Base-by-base conservation (phyloP, 1,140 invertebrate genomes). In the Drosophila pruinosa region DNA sequence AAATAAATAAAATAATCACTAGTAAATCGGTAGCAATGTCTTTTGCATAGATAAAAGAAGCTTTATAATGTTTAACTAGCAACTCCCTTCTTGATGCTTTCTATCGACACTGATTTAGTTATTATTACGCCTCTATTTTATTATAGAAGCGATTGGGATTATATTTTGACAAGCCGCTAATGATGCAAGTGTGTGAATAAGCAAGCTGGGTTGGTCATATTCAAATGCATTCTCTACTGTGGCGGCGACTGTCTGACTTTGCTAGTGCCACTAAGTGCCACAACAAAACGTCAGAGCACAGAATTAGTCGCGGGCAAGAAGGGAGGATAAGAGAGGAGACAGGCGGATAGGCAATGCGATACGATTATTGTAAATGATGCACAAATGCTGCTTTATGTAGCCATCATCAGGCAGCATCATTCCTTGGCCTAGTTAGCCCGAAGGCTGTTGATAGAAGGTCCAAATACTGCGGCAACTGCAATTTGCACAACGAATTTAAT, bases 311-410 rank as follows among this genome's bases (percentile, higher is more conserved):
- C 19, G 22, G 3, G 26, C 8, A 17, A 6, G 3, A 45, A 17
- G 34, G 34, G 8, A n/a, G 21, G 50, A 21, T 24, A 22, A 43
- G 34, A 26, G 14, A 26, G 14, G 22, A 17, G 10, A 10, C n/a
- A 5, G 41, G 10, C 52, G 58, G 50, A 68, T 64, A 63, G 63
- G 21, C 34, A 45, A 31, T 58, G 24, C 48, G 34, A 56, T 34
- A 47, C 73, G 69, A 73, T 86, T 85, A 85, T 85, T 77, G 76
- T 77, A 74, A 86, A 86, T 86, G 77, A 86, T 86, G 82, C 77
- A 74, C 63, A 77, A 80, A 74, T 39, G 69, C 52, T 41, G 53
- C 69, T 71, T 71, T 68, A 57, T 72, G 61, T 72, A 47, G 31
- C 75, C 45, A 48, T 48, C 45, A 48, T 28, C 45, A 45, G 15